Evolutionary conservation across 2,113 vertebrate genomes (phyloP).

Genomic region (Chunga burmeisteri): DNA sequence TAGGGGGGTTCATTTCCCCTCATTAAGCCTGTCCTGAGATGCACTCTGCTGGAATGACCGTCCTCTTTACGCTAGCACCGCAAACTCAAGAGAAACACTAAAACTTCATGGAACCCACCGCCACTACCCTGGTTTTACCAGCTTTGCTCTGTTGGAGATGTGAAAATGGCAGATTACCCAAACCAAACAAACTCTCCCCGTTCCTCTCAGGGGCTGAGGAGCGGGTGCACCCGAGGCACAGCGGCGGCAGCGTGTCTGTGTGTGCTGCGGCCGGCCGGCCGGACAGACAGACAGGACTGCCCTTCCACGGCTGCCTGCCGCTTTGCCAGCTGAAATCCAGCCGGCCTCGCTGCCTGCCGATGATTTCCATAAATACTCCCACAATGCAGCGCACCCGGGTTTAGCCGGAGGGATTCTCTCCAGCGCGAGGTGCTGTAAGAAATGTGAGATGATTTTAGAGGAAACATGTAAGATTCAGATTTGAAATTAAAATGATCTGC

Average conservation of each 20-base stretch:
- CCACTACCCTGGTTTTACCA: accelerated
- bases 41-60: neutral
- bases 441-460: neutral
- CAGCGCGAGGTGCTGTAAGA: neutral
- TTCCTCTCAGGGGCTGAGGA: neutral
- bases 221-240: accelerated
- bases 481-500: neutral
- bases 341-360: neutral
- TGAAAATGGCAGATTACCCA: accelerated
- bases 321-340: neutral
- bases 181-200: accelerated
- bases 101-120: accelerated
- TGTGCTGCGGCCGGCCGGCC: neutral
- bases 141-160: accelerated
- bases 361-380: neutral
- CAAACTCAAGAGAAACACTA: neutral
- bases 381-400: neutral
- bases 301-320: neutral
- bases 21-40: neutral
- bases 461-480: neutral
- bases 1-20: conserved; percentile 6
- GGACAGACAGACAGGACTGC: neutral
- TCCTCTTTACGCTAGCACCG: neutral
- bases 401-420: neutral
- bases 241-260: neutral